phyloP scores from a whole-genome alignment of 2,888 invertebrate genomes.

The Callimorpha dominula region DNA sequence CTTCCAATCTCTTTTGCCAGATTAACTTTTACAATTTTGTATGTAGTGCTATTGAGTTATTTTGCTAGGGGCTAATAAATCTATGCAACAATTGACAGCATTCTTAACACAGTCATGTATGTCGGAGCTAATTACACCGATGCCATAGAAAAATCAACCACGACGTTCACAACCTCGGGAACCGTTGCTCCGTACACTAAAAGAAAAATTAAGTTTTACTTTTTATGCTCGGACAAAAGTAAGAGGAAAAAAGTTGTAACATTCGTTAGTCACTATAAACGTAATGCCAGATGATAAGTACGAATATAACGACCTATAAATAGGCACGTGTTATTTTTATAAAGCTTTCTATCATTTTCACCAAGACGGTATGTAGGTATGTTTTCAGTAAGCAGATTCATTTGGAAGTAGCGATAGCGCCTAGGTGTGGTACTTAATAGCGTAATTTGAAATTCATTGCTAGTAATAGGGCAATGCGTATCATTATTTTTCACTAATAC shows the following conservation, averaged over 20 bases:
- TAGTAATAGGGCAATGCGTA: neutral
- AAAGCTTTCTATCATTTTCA: neutral
- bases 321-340: neutral
- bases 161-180: neutral
- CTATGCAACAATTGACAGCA: neutral
- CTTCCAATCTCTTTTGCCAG: neutral
- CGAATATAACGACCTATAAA: neutral
- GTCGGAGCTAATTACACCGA: neutral
- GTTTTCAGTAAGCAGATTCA: neutral
- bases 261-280: neutral
- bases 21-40: neutral
- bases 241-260: neutral
- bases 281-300: neutral
- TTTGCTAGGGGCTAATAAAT: neutral
- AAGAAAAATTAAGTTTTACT: neutral
- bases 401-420: neutral
- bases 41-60: neutral
- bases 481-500: slow-evolving; percentile 10
- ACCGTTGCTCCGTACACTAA: neutral
- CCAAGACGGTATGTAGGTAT: neutral
- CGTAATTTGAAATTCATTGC: neutral
- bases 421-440: neutral
- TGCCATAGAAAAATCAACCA: neutral
- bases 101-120: neutral
- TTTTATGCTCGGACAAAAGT: neutral